Evolutionary conservation across 2,113 vertebrate genomes (phyloP), one percentile per base, ranked within the genome.

Genomic region (Takifugu bimaculatus): DNA sequence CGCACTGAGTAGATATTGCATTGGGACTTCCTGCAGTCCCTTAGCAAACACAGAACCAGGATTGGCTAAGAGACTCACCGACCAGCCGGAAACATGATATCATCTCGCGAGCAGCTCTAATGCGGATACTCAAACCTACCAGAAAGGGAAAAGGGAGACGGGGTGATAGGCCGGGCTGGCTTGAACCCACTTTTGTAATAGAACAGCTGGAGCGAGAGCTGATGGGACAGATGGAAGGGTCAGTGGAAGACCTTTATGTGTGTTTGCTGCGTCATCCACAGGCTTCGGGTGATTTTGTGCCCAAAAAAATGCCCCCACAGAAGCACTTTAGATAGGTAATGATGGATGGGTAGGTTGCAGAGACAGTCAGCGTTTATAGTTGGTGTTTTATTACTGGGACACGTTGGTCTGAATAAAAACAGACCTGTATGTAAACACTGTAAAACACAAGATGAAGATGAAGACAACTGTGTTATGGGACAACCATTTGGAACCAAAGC

Each of bases 1-100:
- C 57, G 57, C 75, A 70, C 80, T 68, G 80, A 84, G 86, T 85
- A 81, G 85, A 89, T 90, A 90, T 90, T 90, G 88, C 88, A 52
- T 65, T 85, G 89, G 89, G 88, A 90, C 78, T 83, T 88, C 70
- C 74, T 62, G 50, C 63, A 66, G 81, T 90, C 87, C 85, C 89
- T 67, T 25, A 87, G 78, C 87, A 87, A 87, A 87, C 85, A 86
- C 66, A 64, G 75, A 80, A 78, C 70, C 79, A 50, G 54, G 55
- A 61, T 58, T 70, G 71, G 70, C 81, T 74, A 73, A 81, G 81
- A 89, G 70, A 79, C 80, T 79, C 50, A 20, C 75, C 63, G 79
- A 78, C 82, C 74, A 63, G 66, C 66, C 56, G 65, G 81, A 86
- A 84, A 86, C 83, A 79, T 79, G 81, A 87, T 88, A 84, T 85